These are phyloP conservation scores for Oxyura jamaicensis DNA, from an alignment of 2,113 vertebrate species.

Conservation along the genomic window DNA sequence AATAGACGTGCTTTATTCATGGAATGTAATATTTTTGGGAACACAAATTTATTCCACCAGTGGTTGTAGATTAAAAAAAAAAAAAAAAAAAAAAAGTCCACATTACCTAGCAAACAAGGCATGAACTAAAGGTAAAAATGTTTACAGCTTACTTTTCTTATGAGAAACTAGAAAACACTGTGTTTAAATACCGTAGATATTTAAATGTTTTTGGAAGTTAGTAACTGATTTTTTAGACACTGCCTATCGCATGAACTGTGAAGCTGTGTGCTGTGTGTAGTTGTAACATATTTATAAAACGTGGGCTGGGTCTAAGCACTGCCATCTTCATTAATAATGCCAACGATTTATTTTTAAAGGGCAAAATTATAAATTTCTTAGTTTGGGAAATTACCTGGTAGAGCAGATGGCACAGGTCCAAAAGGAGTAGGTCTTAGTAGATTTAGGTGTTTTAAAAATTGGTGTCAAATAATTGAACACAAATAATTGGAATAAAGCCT, in stretches of 20 bases:
- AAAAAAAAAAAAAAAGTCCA: slow-evolving; percentile 37
- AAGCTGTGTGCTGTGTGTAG: slow-evolving; percentile 91
- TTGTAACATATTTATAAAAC: slow-evolving; percentile 89
- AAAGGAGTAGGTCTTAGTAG: slow-evolving; percentile 73
- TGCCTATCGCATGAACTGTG: slow-evolving; percentile 92
- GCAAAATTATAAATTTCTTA: slow-evolving; percentile 65
- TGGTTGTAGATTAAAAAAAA: slow-evolving; percentile 70
- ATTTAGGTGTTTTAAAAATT: slow-evolving; percentile 73
- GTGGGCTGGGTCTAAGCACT: slow-evolving; percentile 75
- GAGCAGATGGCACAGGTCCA: slow-evolving; percentile 66
- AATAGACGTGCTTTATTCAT: slow-evolving; percentile 80
- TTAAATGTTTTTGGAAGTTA: slow-evolving; percentile 88
- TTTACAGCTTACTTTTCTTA: slow-evolving; percentile 91
- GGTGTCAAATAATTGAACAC: slow-evolving; percentile 67
- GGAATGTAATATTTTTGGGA: slow-evolving; percentile 88
- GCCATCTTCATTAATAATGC: slow-evolving; percentile 73
- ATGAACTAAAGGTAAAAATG: slow-evolving; percentile 85
- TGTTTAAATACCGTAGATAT: slow-evolving; percentile 87
- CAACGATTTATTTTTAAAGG: slow-evolving; percentile 77
- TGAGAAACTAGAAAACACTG: slow-evolving; percentile 86
- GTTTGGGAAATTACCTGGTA: slow-evolving; percentile 65
- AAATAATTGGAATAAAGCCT: slow-evolving; percentile 76
- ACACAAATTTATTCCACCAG: slow-evolving; percentile 75
- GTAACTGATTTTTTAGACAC: slow-evolving; percentile 85
- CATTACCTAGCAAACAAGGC: slow-evolving; percentile 76